Evolutionary conservation across 64 coral and sea anemone species (phyloP).

Genomic region (Dendrophyllia cribrosa): DNA sequence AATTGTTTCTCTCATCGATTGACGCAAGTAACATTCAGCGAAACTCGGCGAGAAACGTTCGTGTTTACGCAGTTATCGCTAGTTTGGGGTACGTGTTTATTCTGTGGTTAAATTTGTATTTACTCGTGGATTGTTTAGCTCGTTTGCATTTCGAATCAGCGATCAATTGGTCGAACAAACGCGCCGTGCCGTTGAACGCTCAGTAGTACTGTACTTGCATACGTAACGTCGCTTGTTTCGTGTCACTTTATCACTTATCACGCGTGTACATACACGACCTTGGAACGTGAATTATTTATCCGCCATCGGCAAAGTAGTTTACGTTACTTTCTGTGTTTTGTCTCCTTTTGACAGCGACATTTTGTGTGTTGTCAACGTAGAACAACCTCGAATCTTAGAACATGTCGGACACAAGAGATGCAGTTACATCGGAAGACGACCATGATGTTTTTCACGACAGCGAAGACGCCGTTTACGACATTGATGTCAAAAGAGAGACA

Average conservation of each 20-base stretch:
- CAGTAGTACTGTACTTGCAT: background rate
- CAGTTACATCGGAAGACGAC: constrained; percentile 5
- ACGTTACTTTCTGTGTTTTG: background rate
- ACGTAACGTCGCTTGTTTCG: background rate
- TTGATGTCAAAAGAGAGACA: constrained; percentile 16
- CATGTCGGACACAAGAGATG: constrained; percentile 13
- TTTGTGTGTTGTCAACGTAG: background rate
- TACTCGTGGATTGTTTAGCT: background rate
- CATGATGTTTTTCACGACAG: background rate
- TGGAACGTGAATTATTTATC: constrained; percentile 19
- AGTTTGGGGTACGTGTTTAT: background rate
- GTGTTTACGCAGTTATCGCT: background rate
- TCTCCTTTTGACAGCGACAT: background rate
- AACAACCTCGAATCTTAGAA: background rate
- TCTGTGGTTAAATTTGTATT: constrained; percentile 4
- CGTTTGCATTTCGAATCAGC: constrained; percentile 2
- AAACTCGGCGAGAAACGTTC: background rate
- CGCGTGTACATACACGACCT: constrained; percentile 40
- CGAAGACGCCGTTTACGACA: background rate
- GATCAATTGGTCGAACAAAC: constrained; percentile 1
- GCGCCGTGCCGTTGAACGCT: background rate
- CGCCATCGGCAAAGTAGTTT: background rate
- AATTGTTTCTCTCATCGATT: background rate
- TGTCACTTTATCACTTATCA: background rate
- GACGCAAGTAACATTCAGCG: background rate